phyloP scores from a whole-genome alignment of 2,113 vertebrate genomes.

The Lepus americanus region DNA sequence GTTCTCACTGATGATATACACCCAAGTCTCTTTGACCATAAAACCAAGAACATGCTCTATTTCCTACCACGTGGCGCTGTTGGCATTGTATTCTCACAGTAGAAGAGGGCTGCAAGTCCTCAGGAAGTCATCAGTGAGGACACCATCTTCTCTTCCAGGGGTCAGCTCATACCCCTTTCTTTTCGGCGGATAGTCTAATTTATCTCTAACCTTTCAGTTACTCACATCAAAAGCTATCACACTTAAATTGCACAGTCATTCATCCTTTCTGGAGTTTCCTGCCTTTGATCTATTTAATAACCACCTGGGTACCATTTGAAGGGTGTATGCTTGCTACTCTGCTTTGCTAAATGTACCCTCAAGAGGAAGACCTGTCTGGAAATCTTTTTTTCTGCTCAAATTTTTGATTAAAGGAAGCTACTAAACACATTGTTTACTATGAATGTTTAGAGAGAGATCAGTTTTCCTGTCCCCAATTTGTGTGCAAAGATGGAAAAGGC shows the following conservation, averaged over 20 bases:
- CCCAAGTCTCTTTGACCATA: not conserved
- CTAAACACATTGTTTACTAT: constrained; percentile 36
- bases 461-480: constrained; percentile 33
- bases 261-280: constrained; percentile 1
- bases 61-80: not conserved
- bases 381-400: constrained; percentile 56
- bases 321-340: not conserved
- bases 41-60: not conserved
- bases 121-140: not conserved
- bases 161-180: not conserved
- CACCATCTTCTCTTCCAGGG: not conserved
- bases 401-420: constrained; percentile 61
- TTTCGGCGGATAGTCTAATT: constrained; percentile 11
- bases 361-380: constrained; percentile 48
- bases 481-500: not conserved
- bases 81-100: not conserved
- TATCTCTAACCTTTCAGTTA: constrained; percentile 53
- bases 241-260: constrained; percentile 54
- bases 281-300: constrained; percentile 68
- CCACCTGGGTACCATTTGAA: constrained; percentile 53
- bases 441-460: constrained; percentile 41
- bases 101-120: not conserved
- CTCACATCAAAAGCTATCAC: constrained; percentile 66
- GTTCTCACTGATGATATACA: not conserved
- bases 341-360: constrained; percentile 46